Base-by-base conservation (phyloP, 2,888 invertebrate species). In the Eupithecia pulchellata region DNA sequence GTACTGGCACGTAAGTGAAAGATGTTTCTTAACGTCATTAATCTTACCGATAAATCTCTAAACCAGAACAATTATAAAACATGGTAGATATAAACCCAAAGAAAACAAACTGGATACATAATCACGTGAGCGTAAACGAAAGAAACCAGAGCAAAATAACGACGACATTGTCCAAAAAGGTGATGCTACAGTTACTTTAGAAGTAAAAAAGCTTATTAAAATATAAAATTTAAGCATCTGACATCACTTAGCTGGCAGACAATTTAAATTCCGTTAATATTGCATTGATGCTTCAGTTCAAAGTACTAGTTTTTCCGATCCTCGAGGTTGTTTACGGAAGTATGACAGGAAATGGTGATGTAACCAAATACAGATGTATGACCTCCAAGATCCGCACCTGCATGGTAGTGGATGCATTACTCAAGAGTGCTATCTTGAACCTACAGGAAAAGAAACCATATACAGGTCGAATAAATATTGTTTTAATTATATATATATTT, bases 301-400 rank as follows among this genome's bases (percentile, higher is more conserved):
- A 68, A 64, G 60, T 71, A 65, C 42, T 55, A 30, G 36, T 58
- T 74, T 78, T 81, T 77, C 70, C 75, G 64, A 77, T 75, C 78
- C 72, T 72, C 70, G 71, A 80, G 75, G 75, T 77, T 80, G 72
- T 88, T 87, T 88, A 87, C 87, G 88, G 88, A 88, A 88, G 83
- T 78, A 34, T 57, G 62, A 71, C 64, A 80, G 86, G 85, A 86
- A 82, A 79, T 83, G 79, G 79, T 78, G 77, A 76, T 70, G 32
- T 68, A 62, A 73, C 80, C 79, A 73, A 82, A 83, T 82, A 82
- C 81, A 82, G 78, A 75, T 69, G 65, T 71, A 60, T 75, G 75
- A 75, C 81, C 78, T 80, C 65, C 11, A 58, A 68, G 42, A 66
- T 76, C 52, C 62, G 55, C 64, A 69, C 69, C 66, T 72, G 66